Evolutionary conservation across 2,888 invertebrate genomes (phyloP).

Genomic region (Cataglyphis albicans): DNA sequence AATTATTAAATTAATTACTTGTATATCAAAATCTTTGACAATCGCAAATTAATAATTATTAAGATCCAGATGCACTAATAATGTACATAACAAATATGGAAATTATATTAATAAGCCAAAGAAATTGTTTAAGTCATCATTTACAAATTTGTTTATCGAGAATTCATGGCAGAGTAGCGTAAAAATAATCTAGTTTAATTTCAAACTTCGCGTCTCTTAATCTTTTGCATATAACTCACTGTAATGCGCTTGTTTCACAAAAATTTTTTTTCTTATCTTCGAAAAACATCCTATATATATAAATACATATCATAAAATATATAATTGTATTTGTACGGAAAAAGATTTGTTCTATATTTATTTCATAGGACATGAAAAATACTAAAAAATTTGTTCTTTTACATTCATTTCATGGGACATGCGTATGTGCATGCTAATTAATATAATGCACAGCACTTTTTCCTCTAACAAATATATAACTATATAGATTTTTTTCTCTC

Average conservation of each 20-base stretch:
- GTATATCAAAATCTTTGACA: background rate
- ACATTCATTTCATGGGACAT: background rate
- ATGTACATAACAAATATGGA: background rate
- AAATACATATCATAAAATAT: background rate
- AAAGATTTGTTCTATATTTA: background rate
- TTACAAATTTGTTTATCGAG: background rate
- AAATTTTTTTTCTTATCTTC: background rate
- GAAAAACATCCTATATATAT: background rate
- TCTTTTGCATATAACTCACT: background rate
- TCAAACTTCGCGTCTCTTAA: background rate
- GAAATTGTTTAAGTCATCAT: background rate
- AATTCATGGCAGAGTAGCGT: background rate
- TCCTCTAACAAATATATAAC: constrained; percentile 14
- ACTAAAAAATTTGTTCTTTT: constrained; percentile 14
- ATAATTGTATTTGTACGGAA: background rate
- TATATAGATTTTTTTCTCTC: background rate
- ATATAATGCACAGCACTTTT: background rate
- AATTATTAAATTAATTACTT: constrained; percentile 19
- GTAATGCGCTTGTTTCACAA: background rate
- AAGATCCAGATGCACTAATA: background rate
- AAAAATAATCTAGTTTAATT: background rate
- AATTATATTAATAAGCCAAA: background rate
- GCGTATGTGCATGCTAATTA: background rate
- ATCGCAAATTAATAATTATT: constrained; percentile 5
- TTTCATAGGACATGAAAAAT: background rate